These are phyloP conservation scores for Bicyclus anynana DNA, from an alignment of 1,140 invertebrate species.

Conservation along the genomic window DNA sequence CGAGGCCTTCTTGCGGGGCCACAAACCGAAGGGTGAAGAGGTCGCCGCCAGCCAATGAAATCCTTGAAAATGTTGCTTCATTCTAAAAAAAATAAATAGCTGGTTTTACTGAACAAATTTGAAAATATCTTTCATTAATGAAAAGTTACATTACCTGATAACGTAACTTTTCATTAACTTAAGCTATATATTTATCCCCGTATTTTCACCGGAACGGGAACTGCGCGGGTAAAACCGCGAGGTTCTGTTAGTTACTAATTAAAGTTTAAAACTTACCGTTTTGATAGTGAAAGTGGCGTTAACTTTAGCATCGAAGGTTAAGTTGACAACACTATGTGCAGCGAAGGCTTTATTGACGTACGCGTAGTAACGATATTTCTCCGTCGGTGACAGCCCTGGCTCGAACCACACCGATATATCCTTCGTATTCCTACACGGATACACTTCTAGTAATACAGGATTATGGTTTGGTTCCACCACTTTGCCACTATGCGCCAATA, in stretches of 20 bases:
- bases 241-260: too few relatives aligned
- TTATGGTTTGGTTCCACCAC: too few relatives aligned
- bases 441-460: too few relatives aligned
- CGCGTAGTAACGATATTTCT: not conserved
- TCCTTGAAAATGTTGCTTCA: not conserved
- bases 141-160: too few relatives aligned
- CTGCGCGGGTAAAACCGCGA: too few relatives aligned
- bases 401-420: not conserved
- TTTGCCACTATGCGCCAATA: too few relatives aligned
- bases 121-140: too few relatives aligned
- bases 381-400: not conserved
- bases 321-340: not conserved
- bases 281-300: not conserved
- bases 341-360: not conserved
- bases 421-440: not conserved
- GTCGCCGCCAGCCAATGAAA: not conserved
- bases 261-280: not conserved
- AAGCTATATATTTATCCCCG: too few relatives aligned
- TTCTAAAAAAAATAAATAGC: not conserved
- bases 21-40: not conserved
- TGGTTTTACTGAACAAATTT: too few relatives aligned
- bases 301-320: conserved; percentile 1
- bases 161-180: too few relatives aligned
- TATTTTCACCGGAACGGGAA: too few relatives aligned
- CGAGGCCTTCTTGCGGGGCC: not conserved